Conservation (phyloP, 2,113 vertebrate genomes). For the Mastomys coucha region DNA sequence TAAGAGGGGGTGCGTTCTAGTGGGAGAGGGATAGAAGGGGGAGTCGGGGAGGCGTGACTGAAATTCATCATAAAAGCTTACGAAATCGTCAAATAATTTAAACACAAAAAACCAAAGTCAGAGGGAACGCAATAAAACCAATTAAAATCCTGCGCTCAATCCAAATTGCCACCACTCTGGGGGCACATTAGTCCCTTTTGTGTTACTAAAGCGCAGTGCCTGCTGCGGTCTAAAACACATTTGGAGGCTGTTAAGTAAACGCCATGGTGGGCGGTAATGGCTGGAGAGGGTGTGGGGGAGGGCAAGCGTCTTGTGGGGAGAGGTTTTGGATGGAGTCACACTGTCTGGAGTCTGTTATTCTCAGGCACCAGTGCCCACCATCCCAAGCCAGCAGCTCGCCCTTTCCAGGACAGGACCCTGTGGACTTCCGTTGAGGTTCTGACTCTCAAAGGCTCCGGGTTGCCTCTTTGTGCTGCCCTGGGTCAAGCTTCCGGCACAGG, state of each 20-base stretch:
- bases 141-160: background rate
- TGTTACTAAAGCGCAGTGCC: background rate
- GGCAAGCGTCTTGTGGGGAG: background rate
- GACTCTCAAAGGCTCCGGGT: background rate
- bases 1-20: background rate
- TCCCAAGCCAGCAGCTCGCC: background rate
- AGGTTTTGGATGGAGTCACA: background rate
- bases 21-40: background rate
- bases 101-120: background rate
- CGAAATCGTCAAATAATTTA: background rate
- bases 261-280: too few species aligned
- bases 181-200: background rate
- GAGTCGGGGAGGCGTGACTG: too few species aligned
- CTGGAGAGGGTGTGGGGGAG: background rate
- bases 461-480: background rate
- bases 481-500: background rate
- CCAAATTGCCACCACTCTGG: too few species aligned
- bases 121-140: background rate
- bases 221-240: background rate
- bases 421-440: background rate
- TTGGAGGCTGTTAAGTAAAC: background rate
- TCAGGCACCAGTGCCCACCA: background rate
- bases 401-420: background rate
- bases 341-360: too few species aligned
- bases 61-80: background rate